These are phyloP conservation scores for Gnathonemus longibarbis DNA, from an alignment of 2,113 vertebrate species.

Conservation along the genomic window DNA sequence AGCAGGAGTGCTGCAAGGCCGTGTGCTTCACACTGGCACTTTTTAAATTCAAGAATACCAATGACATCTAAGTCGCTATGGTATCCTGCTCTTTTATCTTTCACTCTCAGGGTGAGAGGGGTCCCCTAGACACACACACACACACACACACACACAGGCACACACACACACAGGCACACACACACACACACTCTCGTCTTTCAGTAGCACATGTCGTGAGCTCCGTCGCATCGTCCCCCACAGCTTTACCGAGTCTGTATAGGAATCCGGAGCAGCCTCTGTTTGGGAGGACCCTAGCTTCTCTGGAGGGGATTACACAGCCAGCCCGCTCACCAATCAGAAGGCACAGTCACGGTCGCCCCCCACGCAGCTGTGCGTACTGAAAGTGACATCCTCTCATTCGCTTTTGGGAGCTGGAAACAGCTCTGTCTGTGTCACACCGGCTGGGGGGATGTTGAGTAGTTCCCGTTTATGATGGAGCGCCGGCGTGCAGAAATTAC, in stretches of 20 bases:
- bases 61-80: background rate
- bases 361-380: background rate
- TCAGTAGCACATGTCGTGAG: background rate
- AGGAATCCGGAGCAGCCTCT: background rate
- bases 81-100: background rate
- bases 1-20: background rate
- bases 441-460: background rate
- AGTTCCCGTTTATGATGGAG: background rate
- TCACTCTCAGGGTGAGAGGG: background rate
- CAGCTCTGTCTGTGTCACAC: background rate
- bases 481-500: background rate
- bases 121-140: background rate
- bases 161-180: background rate
- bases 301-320: background rate
- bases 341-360: background rate
- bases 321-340: background rate
- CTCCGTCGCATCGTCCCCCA: background rate
- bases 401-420: background rate
- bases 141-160: too few relatives aligned
- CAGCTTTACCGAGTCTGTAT: background rate
- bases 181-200: background rate
- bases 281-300: background rate
- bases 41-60: constrained; percentile 26
- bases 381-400: background rate
- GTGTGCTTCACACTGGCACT: background rate